These are phyloP conservation scores for Eurosta solidaginis DNA, from an alignment of 1,140 invertebrate species.

Conservation along the genomic window DNA sequence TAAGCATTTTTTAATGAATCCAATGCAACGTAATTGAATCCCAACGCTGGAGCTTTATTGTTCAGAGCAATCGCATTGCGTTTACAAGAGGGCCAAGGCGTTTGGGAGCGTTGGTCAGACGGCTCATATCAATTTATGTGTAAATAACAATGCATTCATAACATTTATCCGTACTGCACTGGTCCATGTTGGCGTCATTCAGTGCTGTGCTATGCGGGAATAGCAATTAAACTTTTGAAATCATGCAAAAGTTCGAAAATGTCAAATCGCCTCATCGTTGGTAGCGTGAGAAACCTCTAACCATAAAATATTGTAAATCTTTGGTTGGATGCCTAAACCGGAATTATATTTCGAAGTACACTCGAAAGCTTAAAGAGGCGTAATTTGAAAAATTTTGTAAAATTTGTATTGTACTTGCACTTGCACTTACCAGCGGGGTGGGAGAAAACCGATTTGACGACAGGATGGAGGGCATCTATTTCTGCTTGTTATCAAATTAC, in stretches of 20 bases:
- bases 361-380: background rate
- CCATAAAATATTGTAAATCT: constrained; percentile 32
- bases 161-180: background rate
- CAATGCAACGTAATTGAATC: constrained; percentile 27
- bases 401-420: no score
- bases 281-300: constrained; percentile 56
- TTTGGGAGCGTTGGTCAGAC: background rate
- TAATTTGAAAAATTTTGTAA: background rate
- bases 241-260: constrained; percentile 60
- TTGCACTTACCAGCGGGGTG: no score
- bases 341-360: constrained; percentile 5
- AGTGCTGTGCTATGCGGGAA: background rate
- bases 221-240: constrained; percentile 55
- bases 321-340: background rate
- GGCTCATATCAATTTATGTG: background rate
- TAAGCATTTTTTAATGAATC: constrained; percentile 28
- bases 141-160: no score
- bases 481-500: no score
- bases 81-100: background rate
- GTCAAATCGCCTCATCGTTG: constrained; percentile 46
- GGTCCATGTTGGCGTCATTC: background rate
- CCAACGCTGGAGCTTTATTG: background rate
- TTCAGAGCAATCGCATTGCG: background rate
- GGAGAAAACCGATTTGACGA: no score
- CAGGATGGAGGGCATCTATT: no score